A percentile compares a stretch with the other conserved stretches of the same genome.
Evolutionary conservation across 2,797 vertebrate species (phyloP).

Genomic region (Cynodonichthys magdalenae): DNA sequence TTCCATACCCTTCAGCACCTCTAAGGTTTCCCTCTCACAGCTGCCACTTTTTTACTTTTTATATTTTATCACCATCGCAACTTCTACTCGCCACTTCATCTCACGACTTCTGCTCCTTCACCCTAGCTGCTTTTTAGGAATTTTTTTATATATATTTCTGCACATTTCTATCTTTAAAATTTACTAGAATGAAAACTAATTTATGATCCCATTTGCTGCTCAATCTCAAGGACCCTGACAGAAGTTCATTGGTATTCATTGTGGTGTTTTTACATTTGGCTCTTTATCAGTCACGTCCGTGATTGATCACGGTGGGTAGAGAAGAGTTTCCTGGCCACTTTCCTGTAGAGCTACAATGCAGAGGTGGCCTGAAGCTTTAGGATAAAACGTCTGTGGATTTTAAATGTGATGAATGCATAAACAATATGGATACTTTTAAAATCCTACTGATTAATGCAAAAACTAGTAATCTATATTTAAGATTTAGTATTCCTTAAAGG

Average conservation of each 20-base stretch:
- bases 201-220: conserved; percentile 40
- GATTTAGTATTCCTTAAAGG: too few relatives aligned
- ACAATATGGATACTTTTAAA: conserved; percentile 9
- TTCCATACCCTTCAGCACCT: conserved; percentile 37
- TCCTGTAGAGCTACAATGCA: conserved; percentile 5
- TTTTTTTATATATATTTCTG: conserved; percentile 15
- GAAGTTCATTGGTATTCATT: conserved; percentile 56
- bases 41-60: conserved; percentile 16
- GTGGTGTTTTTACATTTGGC: conserved; percentile 52
- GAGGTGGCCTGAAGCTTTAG: conserved; percentile 1
- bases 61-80: conserved; percentile 11
- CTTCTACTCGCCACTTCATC: conserved; percentile 26
- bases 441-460: conserved; percentile 1
- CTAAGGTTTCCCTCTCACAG: neutral
- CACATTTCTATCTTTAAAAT: conserved; percentile 28
- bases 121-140: conserved; percentile 6
- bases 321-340: conserved; percentile 16
- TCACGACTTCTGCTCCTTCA: conserved; percentile 11
- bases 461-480: neutral
- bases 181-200: conserved; percentile 38
- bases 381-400: neutral
- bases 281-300: conserved; percentile 59
- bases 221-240: conserved; percentile 42
- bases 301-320: conserved; percentile 37
- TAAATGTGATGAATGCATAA: conserved; percentile 13